A percentile compares a stretch with the other conserved stretches of the same genome.
Evolutionary conservation across 2,888 invertebrate genomes (phyloP).

Genomic region (Papilio demoleus): DNA sequence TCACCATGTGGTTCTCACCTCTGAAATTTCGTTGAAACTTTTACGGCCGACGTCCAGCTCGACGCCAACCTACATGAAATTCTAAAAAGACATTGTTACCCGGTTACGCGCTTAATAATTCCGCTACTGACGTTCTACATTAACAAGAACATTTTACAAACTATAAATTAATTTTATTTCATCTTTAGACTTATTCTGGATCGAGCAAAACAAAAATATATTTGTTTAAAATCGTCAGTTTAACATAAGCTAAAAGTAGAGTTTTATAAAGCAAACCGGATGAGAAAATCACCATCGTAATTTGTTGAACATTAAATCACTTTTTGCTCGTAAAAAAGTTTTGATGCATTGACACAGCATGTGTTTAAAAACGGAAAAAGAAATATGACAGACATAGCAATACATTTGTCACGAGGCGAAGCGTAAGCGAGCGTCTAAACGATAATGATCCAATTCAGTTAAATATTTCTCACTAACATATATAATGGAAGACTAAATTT

Average conservation of each 20-base stretch:
- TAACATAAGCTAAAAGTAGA: neutral
- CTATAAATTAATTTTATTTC: neutral
- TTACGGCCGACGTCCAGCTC: too few species aligned
- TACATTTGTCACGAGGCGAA: conserved; percentile 13
- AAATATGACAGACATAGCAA: conserved; percentile 9
- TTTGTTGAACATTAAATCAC: neutral
- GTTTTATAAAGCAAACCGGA: neutral
- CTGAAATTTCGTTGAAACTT: too few species aligned
- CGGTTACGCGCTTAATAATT: too few species aligned
- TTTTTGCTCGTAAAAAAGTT: conserved; percentile 42
- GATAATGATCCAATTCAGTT: conserved; percentile 27
- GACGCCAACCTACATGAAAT: too few species aligned
- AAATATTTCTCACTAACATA: conserved; percentile 28
- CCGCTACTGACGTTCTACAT: too few species aligned
- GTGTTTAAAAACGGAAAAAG: conserved; percentile 37
- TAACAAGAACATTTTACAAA: neutral
- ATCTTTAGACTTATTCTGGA: neutral
- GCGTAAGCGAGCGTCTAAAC: conserved; percentile 6
- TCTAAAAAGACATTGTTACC: too few species aligned
- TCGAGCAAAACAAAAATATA: neutral
- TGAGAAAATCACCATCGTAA: neutral
- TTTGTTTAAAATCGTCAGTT: too few species aligned
- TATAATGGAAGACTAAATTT: conserved; percentile 29
- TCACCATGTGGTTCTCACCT: too few species aligned
- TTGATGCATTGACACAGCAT: conserved; percentile 46